phyloP scores from a whole-genome alignment of 1,140 invertebrate genomes.

The Hyles euphorbiae region DNA sequence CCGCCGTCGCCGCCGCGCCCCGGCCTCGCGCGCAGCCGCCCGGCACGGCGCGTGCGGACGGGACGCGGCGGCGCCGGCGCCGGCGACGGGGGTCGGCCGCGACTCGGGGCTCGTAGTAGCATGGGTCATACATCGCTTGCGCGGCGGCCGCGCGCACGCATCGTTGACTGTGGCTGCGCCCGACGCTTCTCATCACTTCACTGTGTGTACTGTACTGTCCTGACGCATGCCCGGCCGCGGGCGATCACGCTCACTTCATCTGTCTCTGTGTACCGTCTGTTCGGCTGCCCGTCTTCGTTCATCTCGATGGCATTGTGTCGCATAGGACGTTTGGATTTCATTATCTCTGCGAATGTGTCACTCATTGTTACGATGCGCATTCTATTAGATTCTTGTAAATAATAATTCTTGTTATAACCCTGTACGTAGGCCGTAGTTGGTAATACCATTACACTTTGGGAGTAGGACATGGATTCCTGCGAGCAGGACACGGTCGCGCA shows the following conservation, averaged over 20 bases:
- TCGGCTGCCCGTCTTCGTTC: slow-evolving; percentile 66
- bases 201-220: slow-evolving; percentile 73
- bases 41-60: slow-evolving; percentile 11
- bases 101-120: slow-evolving; percentile 61
- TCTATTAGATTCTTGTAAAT: slow-evolving; percentile 72
- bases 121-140: slow-evolving; percentile 74
- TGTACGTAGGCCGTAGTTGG: slow-evolving; percentile 57
- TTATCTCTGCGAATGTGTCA: slow-evolving; percentile 65
- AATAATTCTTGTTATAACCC: slow-evolving; percentile 28
- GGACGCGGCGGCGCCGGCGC: slow-evolving; percentile 14
- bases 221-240: slow-evolving; percentile 71
- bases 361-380: slow-evolving; percentile 69
- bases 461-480: slow-evolving; percentile 30
- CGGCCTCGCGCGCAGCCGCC: slow-evolving; percentile 3
- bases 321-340: slow-evolving; percentile 64
- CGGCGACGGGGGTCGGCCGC: slow-evolving; percentile 19
- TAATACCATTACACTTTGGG: slow-evolving; percentile 22
- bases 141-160: slow-evolving; percentile 70
- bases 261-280: slow-evolving; percentile 71
- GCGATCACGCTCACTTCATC: slow-evolving; percentile 73
- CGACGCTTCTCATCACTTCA: slow-evolving; percentile 73
- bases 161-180: slow-evolving; percentile 73
- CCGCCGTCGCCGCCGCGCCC: slow-evolving; percentile 16
- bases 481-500: slow-evolving; percentile 49
- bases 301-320: slow-evolving; percentile 67